Evolutionary conservation across 2,888 invertebrate species (phyloP), one percentile per base, ranked within the genome.

Genomic region (Agrotis ipsilon): DNA sequence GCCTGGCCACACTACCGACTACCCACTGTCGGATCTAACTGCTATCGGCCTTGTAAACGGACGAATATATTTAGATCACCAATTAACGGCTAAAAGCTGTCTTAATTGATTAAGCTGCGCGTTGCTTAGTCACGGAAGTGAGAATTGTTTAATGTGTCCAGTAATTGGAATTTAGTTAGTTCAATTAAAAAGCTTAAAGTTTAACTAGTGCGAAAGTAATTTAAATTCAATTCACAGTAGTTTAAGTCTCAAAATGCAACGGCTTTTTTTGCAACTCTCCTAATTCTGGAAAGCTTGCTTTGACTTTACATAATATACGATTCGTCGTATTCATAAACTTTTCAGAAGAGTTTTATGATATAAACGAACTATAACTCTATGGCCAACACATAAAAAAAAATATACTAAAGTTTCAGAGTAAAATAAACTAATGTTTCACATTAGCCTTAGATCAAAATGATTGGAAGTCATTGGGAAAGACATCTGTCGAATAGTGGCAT

Each of bases 91-190:
- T 68, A 79, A 85, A 81, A 79, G 74, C 64, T 68, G 65, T 61
- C 72, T 75, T 82, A 85, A 84, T 85, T 82, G 80, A 78, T 78
- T 79, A 79, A 83, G 69, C 64, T 77, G 66, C 61, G 61, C 73
- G 80, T 79, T 82, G 77, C 80, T 78, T 63, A 80, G 73, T 72
- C 70, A 78, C 79, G 74, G 82, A 82, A 71, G 68, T 68, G 69
- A 68, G 62, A 55, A 78, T 72, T 78, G 68, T 65, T 70, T 52
- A 62, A 54, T 65, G 52, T 57, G 51, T 81, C 81, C 72, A 66
- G 71, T 66, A 61, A 71, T 69, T 73, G 62, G 49, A 59, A 63
- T 68, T 67, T 51, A 68, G 64, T 63, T 60, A 52, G 46, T 52
- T 48, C 58, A 61, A 64, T 52, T 62, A 58, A 46, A 19, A n/a